A percentile compares a stretch with the other conserved stretches of the same genome.
phyloP scores from a whole-genome alignment of 2,113 vertebrate genomes.

The Charina bottae region DNA sequence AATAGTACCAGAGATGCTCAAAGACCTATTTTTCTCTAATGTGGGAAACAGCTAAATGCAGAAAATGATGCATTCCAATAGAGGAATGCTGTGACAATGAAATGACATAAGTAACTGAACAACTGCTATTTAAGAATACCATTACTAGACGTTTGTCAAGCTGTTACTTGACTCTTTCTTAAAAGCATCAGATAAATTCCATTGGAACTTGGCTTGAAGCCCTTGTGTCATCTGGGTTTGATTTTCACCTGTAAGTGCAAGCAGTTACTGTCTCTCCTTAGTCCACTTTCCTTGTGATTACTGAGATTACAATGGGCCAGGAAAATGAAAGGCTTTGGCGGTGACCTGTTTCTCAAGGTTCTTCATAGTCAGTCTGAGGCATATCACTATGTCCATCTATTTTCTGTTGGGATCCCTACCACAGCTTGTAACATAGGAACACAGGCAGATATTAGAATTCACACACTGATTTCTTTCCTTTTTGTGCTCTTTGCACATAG shows the following conservation, averaged over 20 bases:
- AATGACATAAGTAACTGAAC: not conserved
- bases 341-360: not conserved
- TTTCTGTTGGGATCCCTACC: not conserved
- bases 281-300: not conserved
- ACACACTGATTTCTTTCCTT: not conserved
- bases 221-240: not conserved
- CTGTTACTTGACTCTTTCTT: not conserved
- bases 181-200: not conserved
- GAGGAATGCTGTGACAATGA: not conserved
- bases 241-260: not conserved
- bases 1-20: not conserved
- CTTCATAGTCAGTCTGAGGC: not conserved
- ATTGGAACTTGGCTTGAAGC: not conserved
- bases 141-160: not conserved
- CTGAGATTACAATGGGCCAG: not conserved
- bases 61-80: not conserved
- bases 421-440: not conserved
- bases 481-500: not conserved
- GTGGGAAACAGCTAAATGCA: not conserved
- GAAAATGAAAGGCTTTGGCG: not conserved
- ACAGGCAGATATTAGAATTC: not conserved
- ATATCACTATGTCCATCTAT: not conserved
- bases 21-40: not conserved
- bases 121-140: not conserved
- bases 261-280: not conserved